Conservation (phyloP, 2,113 vertebrate genomes). For the Leuciscus idus region DNA sequence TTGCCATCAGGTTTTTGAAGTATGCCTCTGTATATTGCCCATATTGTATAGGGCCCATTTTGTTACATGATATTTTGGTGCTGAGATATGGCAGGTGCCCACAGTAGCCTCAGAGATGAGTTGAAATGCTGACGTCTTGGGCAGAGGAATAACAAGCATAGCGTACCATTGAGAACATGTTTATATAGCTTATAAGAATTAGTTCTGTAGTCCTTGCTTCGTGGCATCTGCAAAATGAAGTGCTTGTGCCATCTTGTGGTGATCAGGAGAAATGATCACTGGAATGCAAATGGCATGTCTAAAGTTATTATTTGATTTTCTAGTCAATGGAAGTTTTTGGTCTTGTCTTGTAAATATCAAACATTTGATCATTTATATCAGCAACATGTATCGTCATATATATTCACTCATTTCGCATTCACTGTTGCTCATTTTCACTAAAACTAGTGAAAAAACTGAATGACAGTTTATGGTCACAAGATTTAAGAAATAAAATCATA, state of each 20-base stretch:
- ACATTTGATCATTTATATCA: too few relatives aligned
- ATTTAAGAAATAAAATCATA: too few relatives aligned
- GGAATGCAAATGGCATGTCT: background rate
- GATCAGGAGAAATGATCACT: background rate
- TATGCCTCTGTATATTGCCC: background rate
- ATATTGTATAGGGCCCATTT: background rate
- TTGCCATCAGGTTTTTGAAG: background rate
- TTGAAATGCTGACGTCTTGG: background rate
- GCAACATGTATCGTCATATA: too few relatives aligned
- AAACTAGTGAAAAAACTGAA: too few relatives aligned
- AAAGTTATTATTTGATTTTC: background rate
- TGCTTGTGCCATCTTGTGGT: constrained; percentile 4
- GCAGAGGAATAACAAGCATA: background rate
- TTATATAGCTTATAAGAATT: background rate
- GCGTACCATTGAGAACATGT: too few relatives aligned
- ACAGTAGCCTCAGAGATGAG: background rate
- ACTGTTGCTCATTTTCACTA: too few relatives aligned
- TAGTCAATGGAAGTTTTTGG: background rate
- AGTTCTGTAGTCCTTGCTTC: background rate
- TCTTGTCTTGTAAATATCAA: background rate
- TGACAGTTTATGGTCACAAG: too few relatives aligned
- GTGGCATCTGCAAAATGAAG: background rate
- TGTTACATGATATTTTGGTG: background rate
- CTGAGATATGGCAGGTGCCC: background rate
- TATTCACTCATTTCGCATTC: too few relatives aligned